These are phyloP conservation scores for Vulpes vulpes DNA, from an alignment of 2,113 vertebrate species.

Conservation along the genomic window DNA sequence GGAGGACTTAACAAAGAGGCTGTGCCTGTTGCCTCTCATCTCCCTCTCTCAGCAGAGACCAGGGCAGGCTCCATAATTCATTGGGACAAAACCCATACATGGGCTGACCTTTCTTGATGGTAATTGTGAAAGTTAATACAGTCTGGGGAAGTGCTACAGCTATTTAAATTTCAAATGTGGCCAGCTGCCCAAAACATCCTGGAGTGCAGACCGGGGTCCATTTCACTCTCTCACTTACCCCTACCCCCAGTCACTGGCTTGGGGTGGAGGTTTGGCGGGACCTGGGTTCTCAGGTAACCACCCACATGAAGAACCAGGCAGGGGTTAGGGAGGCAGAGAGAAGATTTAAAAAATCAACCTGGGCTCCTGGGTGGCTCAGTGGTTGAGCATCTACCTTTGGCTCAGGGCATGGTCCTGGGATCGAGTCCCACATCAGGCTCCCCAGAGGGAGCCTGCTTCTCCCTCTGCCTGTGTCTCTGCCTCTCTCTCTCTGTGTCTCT, in stretches of 20 bases:
- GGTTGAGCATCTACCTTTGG: too few relatives aligned
- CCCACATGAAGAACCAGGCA: not conserved
- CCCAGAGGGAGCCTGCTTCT: too few relatives aligned
- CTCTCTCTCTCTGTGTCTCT: too few relatives aligned
- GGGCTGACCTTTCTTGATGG: not conserved
- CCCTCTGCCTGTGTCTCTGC: too few relatives aligned
- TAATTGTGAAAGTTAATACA: constrained; percentile 4
- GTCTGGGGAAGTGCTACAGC: not conserved
- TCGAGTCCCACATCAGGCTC: too few relatives aligned
- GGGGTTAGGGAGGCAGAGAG: not conserved
- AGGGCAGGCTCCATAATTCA: not conserved
- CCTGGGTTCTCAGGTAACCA: not conserved
- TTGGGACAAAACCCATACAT: constrained; percentile 20
- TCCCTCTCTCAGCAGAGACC: not conserved
- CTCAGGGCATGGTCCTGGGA: too few relatives aligned
- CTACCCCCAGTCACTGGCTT: fast-evolving
- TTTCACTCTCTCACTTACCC: not conserved
- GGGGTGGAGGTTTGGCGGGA: not conserved
- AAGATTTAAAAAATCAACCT: not conserved
- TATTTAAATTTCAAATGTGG: constrained; percentile 58
- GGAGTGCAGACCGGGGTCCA: fast-evolving
- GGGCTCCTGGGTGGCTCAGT: too few relatives aligned
- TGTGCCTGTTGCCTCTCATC: not conserved
- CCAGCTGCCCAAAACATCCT: not conserved
- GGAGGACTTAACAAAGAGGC: not conserved